Base-by-base conservation (phyloP, 2,888 invertebrate species). In the Coelopa pilipes region DNA sequence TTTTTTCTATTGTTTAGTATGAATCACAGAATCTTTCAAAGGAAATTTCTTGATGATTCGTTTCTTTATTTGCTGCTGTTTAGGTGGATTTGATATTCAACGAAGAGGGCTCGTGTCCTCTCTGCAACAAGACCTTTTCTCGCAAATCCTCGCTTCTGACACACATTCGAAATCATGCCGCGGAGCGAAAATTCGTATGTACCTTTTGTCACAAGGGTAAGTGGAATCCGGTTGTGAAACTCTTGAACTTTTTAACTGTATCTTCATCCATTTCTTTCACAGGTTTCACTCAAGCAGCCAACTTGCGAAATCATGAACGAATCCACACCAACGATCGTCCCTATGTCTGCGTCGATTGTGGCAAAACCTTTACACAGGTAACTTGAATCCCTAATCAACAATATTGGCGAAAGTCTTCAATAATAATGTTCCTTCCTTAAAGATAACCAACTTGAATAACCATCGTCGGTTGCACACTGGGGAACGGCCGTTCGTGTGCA, bases 271-370 rank as follows among this genome's bases (percentile, higher is more conserved):
- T 11, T 9, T n/a, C 46, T n/a, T 21, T 17, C 70, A 0, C 65
- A 87, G 87, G 87, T 71, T 88, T 88, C 74, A 88, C 88, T 76
- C 88, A 88, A 78, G 88, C 88, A 65, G 88, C 88, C 74, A 88
- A 88, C 83, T 82, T 88, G 79, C 82, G 88, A 75, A 88, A 88
- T 77, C 88, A 88, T 78, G 87, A 87, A 76, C 83, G 88, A 66
- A 88, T 88, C 72, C 88, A 88, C 77, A 88, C 88, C 75, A 88
- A 88, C 77, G 88, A 88, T 81, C 84, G 88, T 71, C 88, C 88
- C 34, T 88, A 88, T 79, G 83, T 85, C 57, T 88, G 88, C 78
- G 82, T 85, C 68, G 88, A 88, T 77, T 88, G 88, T 75, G 88
- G 88, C 74, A 88, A 88, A 79, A 87, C 87, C 45, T 88, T 88